Conservation (phyloP, 1,140 invertebrate species). For the Papilio xuthus region DNA sequence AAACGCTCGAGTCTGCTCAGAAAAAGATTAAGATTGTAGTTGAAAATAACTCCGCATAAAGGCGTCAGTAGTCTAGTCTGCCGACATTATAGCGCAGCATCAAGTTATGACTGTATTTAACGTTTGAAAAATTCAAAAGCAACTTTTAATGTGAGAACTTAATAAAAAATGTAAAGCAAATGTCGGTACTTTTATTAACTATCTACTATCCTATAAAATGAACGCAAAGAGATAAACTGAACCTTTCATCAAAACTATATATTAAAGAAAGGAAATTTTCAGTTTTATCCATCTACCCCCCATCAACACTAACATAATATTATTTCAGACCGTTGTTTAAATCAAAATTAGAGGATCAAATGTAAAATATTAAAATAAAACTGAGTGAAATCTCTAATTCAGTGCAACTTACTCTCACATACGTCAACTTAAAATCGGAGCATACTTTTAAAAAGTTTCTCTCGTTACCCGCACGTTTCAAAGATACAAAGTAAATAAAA, state of each 20-base stretch:
- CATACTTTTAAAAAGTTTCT: conserved; percentile 28
- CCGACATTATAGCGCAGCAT: background rate
- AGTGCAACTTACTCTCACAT: background rate
- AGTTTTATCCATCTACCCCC: no score
- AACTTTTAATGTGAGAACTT: background rate
- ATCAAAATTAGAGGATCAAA: background rate
- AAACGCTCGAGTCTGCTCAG: background rate
- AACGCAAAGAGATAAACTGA: no score
- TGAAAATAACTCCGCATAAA: conserved; percentile 2
- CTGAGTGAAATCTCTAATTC: background rate
- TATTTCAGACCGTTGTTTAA: background rate
- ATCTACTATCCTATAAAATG: no score
- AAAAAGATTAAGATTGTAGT: conserved; percentile 6
- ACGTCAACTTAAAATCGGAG: conserved; percentile 17
- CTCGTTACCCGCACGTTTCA: conserved; percentile 22
- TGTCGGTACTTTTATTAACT: no score
- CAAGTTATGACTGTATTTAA: background rate
- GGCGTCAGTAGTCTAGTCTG: background rate
- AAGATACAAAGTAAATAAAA: conserved; percentile 27
- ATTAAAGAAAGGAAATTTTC: background rate
- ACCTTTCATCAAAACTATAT: no score
- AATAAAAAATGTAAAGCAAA: no score
- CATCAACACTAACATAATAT: no score
- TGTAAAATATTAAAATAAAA: background rate
- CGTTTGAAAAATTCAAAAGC: background rate